Evolutionary conservation across 2,113 vertebrate species (phyloP).

Genomic region (Myotis brandtii): DNA sequence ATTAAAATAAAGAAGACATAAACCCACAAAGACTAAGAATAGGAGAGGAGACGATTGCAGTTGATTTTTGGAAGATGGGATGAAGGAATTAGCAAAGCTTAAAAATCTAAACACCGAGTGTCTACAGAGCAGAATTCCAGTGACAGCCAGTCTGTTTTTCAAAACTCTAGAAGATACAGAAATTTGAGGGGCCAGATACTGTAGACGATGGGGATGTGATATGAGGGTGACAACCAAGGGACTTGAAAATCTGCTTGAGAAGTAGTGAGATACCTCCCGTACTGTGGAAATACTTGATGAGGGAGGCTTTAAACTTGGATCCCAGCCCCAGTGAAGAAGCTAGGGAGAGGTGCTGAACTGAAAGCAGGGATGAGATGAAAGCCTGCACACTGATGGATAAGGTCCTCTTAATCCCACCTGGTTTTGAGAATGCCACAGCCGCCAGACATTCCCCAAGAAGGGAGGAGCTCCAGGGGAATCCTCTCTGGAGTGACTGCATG

Average conservation of each 20-base stretch:
- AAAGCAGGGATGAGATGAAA: neutral
- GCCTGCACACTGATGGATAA: neutral
- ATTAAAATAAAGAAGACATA: conserved; percentile 36
- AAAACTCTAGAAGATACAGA: neutral
- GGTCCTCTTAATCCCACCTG: neutral
- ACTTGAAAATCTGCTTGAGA: neutral
- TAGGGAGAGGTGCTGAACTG: neutral
- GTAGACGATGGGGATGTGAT: neutral
- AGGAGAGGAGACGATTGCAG: conserved; percentile 2
- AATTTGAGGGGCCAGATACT: conserved; percentile 1
- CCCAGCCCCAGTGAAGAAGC: neutral
- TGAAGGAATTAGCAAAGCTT: conserved; percentile 21
- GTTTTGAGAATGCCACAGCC: neutral
- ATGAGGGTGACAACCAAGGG: neutral
- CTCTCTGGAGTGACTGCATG: neutral
- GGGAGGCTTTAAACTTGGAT: neutral
- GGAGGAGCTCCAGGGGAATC: neutral
- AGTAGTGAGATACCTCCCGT: neutral
- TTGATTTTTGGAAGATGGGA: neutral
- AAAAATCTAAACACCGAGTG: conserved; percentile 4
- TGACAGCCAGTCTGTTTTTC: neutral
- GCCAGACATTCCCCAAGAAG: neutral
- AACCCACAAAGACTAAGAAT: neutral
- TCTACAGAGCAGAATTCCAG: neutral
- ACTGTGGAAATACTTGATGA: conserved; percentile 2